phyloP scores from a whole-genome alignment of 64 coral and sea anemone species.

The Hydrozoanthus tunicans region DNA sequence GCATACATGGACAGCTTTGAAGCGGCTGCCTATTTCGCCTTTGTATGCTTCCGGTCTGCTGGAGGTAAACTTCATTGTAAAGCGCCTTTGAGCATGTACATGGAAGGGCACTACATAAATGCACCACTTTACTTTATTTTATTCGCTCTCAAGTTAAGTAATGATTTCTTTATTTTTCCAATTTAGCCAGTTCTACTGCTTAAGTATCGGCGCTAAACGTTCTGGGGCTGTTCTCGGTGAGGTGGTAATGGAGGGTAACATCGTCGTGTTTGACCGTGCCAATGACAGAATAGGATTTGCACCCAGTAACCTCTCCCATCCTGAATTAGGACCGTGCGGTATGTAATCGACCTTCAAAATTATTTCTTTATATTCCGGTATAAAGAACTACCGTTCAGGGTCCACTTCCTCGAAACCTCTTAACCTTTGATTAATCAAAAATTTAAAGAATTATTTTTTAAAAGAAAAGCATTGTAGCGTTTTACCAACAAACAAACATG shows the following conservation, averaged over 20 bases:
- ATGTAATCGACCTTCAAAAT: neutral
- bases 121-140: neutral
- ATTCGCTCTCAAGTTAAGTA: neutral
- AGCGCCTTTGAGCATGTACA: too few species aligned
- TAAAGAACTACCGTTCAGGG: too few species aligned
- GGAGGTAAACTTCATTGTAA: too few species aligned
- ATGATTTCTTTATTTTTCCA: neutral
- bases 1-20: too few species aligned
- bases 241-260: conserved; percentile 88
- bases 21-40: too few species aligned
- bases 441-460: too few species aligned
- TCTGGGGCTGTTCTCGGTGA: conserved; percentile 86
- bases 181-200: conserved; percentile 78
- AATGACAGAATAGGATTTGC: conserved; percentile 94
- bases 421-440: too few species aligned
- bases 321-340: conserved; percentile 86
- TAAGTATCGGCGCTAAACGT: conserved; percentile 78
- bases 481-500: too few species aligned
- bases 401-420: too few species aligned
- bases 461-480: too few species aligned
- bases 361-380: neutral
- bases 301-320: conserved; percentile 85
- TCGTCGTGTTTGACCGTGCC: conserved; percentile 94
- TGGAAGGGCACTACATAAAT: too few species aligned
- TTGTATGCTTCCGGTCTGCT: too few species aligned